These are phyloP conservation scores for Catocala fraxini DNA, from an alignment of 2,888 invertebrate species.

Conservation along the genomic window DNA sequence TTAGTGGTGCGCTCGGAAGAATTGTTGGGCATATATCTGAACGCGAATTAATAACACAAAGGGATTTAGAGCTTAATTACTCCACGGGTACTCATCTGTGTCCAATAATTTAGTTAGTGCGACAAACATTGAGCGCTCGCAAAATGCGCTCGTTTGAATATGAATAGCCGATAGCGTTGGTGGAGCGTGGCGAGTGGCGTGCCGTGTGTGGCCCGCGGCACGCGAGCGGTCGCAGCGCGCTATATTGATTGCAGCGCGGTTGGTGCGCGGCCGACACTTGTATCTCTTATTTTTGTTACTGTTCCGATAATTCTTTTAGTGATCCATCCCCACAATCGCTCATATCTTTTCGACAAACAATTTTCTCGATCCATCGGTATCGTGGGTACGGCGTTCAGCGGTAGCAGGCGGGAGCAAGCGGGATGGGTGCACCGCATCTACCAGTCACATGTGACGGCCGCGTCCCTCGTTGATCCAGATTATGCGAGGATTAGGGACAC, in stretches of 20 bases:
- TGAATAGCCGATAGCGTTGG: not conserved
- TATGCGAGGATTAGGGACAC: constrained; percentile 18
- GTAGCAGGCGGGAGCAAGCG: not conserved
- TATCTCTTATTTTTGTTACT: constrained; percentile 38
- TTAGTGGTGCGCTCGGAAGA: constrained; percentile 10
- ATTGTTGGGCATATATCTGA: constrained; percentile 5
- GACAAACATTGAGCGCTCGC: not conserved
- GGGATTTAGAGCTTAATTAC: constrained; percentile 12
- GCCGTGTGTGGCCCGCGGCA: not conserved
- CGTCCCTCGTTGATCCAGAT: constrained; percentile 9
- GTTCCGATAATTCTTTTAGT: constrained; percentile 36
- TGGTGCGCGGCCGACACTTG: constrained; percentile 13
- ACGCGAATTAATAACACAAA: constrained; percentile 5
- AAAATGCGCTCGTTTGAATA: constrained; percentile 3
- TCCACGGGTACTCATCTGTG: not conserved
- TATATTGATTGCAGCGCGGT: too few species aligned
- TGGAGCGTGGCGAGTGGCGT: not conserved
- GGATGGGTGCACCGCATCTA: constrained; percentile 11
- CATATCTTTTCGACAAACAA: constrained; percentile 8
- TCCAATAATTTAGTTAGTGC: constrained; percentile 14
- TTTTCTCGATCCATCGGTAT: not conserved
- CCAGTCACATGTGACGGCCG: constrained; percentile 3
- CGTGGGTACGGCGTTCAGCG: not conserved
- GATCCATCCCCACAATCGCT: constrained; percentile 27
- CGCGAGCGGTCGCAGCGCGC: constrained; percentile 3